Conservation (phyloP, 1,140 invertebrate genomes). For the Goniozus legneri region DNA sequence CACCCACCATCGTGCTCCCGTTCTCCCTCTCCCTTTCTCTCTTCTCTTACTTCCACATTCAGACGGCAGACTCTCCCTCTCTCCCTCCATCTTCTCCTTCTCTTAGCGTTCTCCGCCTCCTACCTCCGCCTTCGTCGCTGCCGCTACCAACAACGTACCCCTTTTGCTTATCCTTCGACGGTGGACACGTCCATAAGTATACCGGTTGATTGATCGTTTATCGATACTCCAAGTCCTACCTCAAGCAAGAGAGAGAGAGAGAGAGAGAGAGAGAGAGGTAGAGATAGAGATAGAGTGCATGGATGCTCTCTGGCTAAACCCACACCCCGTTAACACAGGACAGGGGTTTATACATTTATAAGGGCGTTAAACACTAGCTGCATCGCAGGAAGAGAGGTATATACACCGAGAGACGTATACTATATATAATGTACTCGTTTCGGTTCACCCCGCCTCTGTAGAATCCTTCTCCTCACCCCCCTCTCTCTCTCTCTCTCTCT, state of each 20-base stretch:
- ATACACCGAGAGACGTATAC: no score
- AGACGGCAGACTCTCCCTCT: slow-evolving; percentile 11
- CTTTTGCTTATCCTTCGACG: slow-evolving; percentile 24
- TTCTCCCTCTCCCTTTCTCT: slow-evolving; percentile 21
- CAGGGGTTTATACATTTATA: slow-evolving; percentile 46
- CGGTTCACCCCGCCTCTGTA: not conserved
- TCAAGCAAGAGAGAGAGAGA: slow-evolving; percentile 20
- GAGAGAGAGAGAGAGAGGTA: slow-evolving; percentile 12
- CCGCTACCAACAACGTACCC: slow-evolving; percentile 6
- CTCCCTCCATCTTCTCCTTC: slow-evolving; percentile 4
- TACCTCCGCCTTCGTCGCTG: not conserved
- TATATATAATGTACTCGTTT: not conserved
- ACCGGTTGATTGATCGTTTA: slow-evolving; percentile 49
- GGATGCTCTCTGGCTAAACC: not conserved
- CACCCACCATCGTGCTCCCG: slow-evolving; percentile 21
- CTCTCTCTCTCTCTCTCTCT: slow-evolving; percentile 4
- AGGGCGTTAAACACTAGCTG: slow-evolving; percentile 33
- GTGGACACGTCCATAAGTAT: slow-evolving; percentile 34
- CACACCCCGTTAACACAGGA: slow-evolving; percentile 14
- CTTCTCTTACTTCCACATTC: slow-evolving; percentile 14
- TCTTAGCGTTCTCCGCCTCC: slow-evolving; percentile 1
- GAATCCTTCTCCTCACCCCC: slow-evolving; percentile 8
- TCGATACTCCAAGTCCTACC: no score
- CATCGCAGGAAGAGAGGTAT: no score
- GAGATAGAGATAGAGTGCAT: not conserved